These are phyloP conservation scores for Drosophila maculinotata DNA, from an alignment of 2,888 invertebrate species.

Conservation along the genomic window DNA sequence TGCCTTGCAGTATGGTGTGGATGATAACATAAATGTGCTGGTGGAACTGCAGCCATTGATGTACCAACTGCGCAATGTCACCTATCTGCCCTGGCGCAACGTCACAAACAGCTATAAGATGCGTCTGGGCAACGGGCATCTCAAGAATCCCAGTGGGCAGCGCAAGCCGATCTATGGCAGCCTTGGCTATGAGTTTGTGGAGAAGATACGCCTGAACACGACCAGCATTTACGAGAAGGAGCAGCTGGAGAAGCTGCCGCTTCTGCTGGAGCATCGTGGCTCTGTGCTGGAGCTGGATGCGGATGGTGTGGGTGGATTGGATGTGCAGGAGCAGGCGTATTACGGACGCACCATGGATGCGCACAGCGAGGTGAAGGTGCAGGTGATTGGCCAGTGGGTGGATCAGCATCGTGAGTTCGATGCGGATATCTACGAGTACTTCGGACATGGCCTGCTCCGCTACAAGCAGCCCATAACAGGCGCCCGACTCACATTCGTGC, in stretches of 20 bases:
- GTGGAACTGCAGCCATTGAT: slow-evolving; percentile 81
- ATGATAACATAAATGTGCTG: slow-evolving; percentile 80
- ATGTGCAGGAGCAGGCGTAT: slow-evolving; percentile 78
- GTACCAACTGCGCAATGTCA: slow-evolving; percentile 80
- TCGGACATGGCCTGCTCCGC: slow-evolving; percentile 74
- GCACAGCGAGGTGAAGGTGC: slow-evolving; percentile 73
- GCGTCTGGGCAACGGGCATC: slow-evolving; percentile 64
- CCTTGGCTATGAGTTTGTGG: slow-evolving; percentile 78
- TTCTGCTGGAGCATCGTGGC: slow-evolving; percentile 78
- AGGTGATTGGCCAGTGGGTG: slow-evolving; percentile 82
- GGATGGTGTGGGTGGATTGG: slow-evolving; percentile 76
- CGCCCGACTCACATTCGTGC: slow-evolving; percentile 66
- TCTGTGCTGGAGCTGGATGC: slow-evolving; percentile 73
- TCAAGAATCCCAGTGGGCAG: slow-evolving; percentile 75
- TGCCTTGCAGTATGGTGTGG: slow-evolving; percentile 70
- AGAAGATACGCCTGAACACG: slow-evolving; percentile 76
- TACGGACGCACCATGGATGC: slow-evolving; percentile 82
- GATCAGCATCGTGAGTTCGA: slow-evolving; percentile 77
- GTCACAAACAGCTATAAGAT: slow-evolving; percentile 81
- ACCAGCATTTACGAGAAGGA: slow-evolving; percentile 55
- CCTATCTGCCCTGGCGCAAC: slow-evolving; percentile 81
- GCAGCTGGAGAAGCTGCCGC: slow-evolving; percentile 62
- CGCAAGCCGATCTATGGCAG: slow-evolving; percentile 80
- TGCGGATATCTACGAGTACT: slow-evolving; percentile 81
- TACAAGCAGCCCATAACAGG: slow-evolving; percentile 65